Evolutionary conservation across 2,888 invertebrate genomes (phyloP).

Genomic region (Caenorhabditis macrosperma): DNA sequence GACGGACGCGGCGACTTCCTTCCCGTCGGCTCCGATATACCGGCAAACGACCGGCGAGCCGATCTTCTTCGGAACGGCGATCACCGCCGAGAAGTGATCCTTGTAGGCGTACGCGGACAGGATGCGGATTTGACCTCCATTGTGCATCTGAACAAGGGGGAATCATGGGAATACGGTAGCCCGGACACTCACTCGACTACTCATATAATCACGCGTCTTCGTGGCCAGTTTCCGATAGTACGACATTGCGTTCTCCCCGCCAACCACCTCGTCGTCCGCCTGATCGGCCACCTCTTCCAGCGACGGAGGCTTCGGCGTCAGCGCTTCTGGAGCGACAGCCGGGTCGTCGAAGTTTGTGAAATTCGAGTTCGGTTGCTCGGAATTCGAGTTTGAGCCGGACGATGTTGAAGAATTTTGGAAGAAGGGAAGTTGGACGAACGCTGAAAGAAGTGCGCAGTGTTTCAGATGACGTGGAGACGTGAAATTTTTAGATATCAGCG

Average conservation of each 20-base stretch:
- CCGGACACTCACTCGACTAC: conserved; percentile 11
- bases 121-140: conserved; percentile 12
- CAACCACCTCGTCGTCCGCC: conserved; percentile 39
- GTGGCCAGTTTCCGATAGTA: conserved; percentile 30
- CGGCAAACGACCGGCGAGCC: conserved; percentile 39
- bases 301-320: background rate
- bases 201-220: conserved; percentile 5
- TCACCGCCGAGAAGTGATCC: conserved; percentile 43
- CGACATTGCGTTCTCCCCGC: conserved; percentile 17
- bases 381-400: background rate
- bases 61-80: conserved; percentile 26
- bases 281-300: conserved; percentile 23
- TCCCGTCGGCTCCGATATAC: conserved; percentile 37
- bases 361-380: background rate
- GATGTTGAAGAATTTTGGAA: background rate
- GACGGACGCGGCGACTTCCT: conserved; percentile 32
- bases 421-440: conserved; percentile 31
- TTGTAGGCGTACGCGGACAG: conserved; percentile 50
- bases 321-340: background rate
- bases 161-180: background rate
- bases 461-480: no score
- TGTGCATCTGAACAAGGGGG: conserved; percentile 31
- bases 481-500: no score
- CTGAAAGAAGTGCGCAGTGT: conserved; percentile 16
- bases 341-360: background rate